These are phyloP conservation scores for Triplophysa rosa DNA, from an alignment of 2,113 vertebrate genomes.

Conservation along the genomic window DNA sequence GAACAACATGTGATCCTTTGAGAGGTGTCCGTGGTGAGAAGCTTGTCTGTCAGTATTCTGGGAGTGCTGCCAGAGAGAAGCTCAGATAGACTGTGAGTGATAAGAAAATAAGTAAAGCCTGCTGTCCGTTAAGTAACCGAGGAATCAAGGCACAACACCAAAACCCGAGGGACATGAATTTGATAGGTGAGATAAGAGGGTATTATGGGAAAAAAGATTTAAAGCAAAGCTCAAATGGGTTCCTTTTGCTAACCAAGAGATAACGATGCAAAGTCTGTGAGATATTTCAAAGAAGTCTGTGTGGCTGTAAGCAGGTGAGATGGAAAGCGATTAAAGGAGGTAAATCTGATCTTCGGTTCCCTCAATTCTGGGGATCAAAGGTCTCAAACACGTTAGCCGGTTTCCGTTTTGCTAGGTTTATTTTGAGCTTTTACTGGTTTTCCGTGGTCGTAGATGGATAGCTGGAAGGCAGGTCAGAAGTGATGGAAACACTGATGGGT, in stretches of 20 bases:
- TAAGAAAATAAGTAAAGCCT: not conserved
- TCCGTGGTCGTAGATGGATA: not conserved
- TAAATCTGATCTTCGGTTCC: not conserved
- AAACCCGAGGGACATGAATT: not conserved
- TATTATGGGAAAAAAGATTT: not conserved
- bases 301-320: not conserved
- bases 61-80: not conserved
- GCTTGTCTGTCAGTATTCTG: not conserved
- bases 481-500: conserved; percentile 24
- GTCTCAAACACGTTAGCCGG: not conserved
- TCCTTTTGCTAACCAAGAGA: not conserved
- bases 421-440: conserved; percentile 33
- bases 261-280: too few species aligned
- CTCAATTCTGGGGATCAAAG: not conserved
- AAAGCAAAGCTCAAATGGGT: not conserved
- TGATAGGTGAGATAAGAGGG: not conserved
- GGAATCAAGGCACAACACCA: not conserved
- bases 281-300: too few species aligned
- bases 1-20: not conserved
- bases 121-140: not conserved
- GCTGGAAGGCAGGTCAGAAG: conserved; percentile 22
- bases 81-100: not conserved
- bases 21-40: not conserved
- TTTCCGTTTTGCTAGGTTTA: conserved; percentile 1
- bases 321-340: not conserved